A percentile compares a stretch with the other conserved stretches of the same genome.
phyloP scores from a whole-genome alignment of 2,113 vertebrate species.

The Antechinus stuartii region DNA sequence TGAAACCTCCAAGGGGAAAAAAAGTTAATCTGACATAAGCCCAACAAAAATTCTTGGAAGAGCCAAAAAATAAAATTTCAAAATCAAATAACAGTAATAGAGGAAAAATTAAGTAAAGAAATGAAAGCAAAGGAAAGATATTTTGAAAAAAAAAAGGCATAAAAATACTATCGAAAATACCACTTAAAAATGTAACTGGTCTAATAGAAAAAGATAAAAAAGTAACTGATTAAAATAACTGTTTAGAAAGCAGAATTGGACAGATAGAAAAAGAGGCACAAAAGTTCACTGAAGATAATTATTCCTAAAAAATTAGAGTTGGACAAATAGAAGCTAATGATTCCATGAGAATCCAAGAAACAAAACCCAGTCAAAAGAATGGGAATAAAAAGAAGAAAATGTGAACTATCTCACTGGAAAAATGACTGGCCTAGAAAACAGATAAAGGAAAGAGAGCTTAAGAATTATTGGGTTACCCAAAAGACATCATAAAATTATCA shows the following conservation, averaged over 20 bases:
- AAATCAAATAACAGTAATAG: neutral
- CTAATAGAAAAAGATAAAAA: neutral
- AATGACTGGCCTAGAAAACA: neutral
- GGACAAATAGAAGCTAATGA: neutral
- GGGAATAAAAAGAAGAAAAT: neutral
- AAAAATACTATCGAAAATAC: neutral
- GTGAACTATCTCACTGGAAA: neutral
- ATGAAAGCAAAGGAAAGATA: neutral
- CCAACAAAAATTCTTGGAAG: neutral
- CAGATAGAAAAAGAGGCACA: no score
- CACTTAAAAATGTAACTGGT: neutral
- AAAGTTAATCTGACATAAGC: neutral
- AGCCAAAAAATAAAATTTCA: neutral
- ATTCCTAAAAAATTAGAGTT: neutral
- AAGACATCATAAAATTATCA: neutral
- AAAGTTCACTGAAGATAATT: no score
- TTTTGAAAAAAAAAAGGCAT: neutral
- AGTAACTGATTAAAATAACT: neutral
- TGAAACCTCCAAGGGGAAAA: neutral
- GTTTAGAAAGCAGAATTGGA: neutral
- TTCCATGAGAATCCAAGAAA: neutral
- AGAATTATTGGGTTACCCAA: neutral
- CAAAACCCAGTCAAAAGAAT: neutral
- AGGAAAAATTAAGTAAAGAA: neutral
- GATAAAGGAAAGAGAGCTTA: neutral